Evolutionary conservation across 2,888 invertebrate species (phyloP).

Genomic region (Mechanitis messenoides): DNA sequence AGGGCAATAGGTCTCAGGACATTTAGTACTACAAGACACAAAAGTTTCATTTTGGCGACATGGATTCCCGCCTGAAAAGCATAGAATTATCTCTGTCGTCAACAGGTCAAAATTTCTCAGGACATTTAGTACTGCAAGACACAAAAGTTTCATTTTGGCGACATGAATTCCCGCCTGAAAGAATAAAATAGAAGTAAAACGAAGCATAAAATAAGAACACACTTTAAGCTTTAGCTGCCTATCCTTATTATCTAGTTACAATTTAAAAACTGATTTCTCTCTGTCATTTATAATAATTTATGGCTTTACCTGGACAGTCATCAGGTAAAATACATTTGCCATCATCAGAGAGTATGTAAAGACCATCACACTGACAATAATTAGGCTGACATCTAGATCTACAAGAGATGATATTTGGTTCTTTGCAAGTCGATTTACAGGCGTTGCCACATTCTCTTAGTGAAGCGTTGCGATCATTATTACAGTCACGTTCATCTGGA

Average conservation of each 20-base stretch:
- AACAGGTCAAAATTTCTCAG: conserved; percentile 40
- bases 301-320: conserved; percentile 41
- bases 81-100: too few species aligned
- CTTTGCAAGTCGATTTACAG: conserved; percentile 38
- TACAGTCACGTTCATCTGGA: conserved; percentile 29
- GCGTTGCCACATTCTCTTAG: conserved; percentile 31
- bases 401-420: conserved; percentile 32
- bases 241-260: too few species aligned
- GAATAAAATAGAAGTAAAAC: too few species aligned
- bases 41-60: conserved; percentile 44
- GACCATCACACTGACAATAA: conserved; percentile 40
- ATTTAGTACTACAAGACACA: conserved; percentile 36
- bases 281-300: too few species aligned
- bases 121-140: conserved; percentile 38
- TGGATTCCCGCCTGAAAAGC: conserved; percentile 33
- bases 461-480: conserved; percentile 39
- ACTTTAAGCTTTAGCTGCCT: background rate
- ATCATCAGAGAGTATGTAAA: conserved; percentile 33
- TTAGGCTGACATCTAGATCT: conserved; percentile 25
- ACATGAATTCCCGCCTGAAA: conserved; percentile 37
- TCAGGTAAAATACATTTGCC: conserved; percentile 37
- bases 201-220: too few species aligned
- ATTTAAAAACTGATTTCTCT: too few species aligned
- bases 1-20: conserved; percentile 43
- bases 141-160: conserved; percentile 41